phyloP scores from a whole-genome alignment of 64 coral and sea anemone species.

The Porites australiensis region DNA sequence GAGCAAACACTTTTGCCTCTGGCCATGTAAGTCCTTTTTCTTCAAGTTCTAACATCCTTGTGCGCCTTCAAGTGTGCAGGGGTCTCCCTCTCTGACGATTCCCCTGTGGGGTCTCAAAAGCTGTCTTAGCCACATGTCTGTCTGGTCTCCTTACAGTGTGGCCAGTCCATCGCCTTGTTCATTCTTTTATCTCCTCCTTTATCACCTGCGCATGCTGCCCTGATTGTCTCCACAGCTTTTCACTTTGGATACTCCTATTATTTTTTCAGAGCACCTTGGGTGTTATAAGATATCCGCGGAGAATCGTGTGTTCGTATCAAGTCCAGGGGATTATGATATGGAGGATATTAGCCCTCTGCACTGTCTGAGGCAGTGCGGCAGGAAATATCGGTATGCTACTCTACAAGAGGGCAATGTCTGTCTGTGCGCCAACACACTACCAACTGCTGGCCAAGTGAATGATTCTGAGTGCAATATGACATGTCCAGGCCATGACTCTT shows the following conservation, averaged over 20 bases:
- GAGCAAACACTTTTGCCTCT: too few species aligned
- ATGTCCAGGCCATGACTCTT: slow-evolving; percentile 60
- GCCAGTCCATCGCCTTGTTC: too few species aligned
- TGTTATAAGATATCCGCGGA: slow-evolving; percentile 65
- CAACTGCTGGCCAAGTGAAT: slow-evolving; percentile 48
- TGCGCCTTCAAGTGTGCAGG: too few species aligned
- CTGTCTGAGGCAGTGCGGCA: slow-evolving; percentile 75
- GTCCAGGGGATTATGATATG: slow-evolving; percentile 86
- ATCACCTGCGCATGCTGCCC: too few species aligned
- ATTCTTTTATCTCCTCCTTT: too few species aligned
- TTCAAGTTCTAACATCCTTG: too few species aligned
- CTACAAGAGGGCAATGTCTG: slow-evolving; percentile 74
- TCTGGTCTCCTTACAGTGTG: too few species aligned
- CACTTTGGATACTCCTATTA: neutral
- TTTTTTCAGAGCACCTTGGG: slow-evolving; percentile 75
- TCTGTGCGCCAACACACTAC: slow-evolving; percentile 73
- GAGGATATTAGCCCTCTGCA: slow-evolving; percentile 76
- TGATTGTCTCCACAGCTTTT: too few species aligned
- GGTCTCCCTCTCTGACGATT: too few species aligned
- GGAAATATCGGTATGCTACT: slow-evolving; percentile 83
- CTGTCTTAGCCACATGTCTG: too few species aligned
- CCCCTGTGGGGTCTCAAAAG: too few species aligned
- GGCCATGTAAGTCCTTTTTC: too few species aligned
- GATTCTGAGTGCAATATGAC: slow-evolving; percentile 68
- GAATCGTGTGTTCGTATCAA: slow-evolving; percentile 56